Evolutionary conservation across 2,113 vertebrate species (phyloP), one percentile per base, ranked within the genome.

Genomic region (Leiothrix lutea): DNA sequence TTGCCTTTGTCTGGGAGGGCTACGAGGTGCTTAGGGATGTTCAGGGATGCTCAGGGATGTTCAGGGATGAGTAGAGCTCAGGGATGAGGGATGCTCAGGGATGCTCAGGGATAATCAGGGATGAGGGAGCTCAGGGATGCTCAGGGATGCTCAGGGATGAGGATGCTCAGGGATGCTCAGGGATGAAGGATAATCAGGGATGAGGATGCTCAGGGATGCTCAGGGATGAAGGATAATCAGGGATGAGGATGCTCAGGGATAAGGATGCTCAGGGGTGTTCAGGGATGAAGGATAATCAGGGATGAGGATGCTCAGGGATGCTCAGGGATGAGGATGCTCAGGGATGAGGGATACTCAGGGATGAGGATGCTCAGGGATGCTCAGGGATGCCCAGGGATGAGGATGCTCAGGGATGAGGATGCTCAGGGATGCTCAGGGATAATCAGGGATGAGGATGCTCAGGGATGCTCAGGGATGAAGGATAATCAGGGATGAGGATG

Each of bases 11-110:
- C 36, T 2, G 36, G 33, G 61, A n/a, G 45, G 9, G 69, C 1
- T 0, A 11, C 3, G 23, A 29, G 50, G 3, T 3, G 14, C 17
- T 19, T 25, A 4, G 29, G 29, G 40, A 15, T 31, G 24, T 7
- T 26, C 51, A 53, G 51, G 51, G 9, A 16, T 51, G 25, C 10
- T 20, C 44, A 14, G 65, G 9, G 31, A 9, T 45, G 40, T 20
- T n/a, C 33, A n/a, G 54, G 31, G 54, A 14, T 20, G 28, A 6
- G n/a, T n/a, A 7, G 54, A 24, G 21, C 5, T 25, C 35, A 35
- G 21, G 54, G 56, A 35, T 24, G 31, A 33, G 53, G 53, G 31
- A 10, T 20, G 19, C 21, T n/a, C 54, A n/a, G 54, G 20, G 54
- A 40, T 40, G 40, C 20, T 22, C 54, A 33, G 53, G 11, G 53